These are phyloP conservation scores for Dinocampus coccinellae DNA, from an alignment of 2,888 invertebrate genomes.

Conservation along the genomic window DNA sequence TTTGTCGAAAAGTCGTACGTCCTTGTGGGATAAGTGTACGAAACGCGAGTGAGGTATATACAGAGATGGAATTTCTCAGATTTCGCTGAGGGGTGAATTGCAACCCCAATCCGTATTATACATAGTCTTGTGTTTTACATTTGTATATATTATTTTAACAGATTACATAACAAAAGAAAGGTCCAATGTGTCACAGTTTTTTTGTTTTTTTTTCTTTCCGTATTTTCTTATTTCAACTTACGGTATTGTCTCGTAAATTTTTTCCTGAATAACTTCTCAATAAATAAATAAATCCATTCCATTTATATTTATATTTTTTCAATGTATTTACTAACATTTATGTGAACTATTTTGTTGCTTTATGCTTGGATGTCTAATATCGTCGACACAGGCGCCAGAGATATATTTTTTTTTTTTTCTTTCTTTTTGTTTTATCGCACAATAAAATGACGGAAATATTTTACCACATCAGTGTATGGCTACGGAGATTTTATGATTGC, in stretches of 20 bases:
- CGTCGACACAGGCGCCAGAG: too few species aligned
- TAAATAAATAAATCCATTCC: not conserved
- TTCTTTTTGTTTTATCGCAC: not conserved
- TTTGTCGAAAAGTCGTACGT: constrained; percentile 2
- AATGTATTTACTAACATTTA: not conserved
- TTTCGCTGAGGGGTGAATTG: not conserved
- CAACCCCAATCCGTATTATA: not conserved
- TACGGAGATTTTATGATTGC: not conserved
- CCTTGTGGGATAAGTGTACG: not conserved
- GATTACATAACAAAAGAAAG: not conserved
- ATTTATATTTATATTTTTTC: not conserved
- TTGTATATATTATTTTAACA: too few species aligned
- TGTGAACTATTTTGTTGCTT: too few species aligned
- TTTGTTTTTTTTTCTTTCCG: not conserved
- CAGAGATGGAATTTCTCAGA: not conserved
- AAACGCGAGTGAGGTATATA: not conserved
- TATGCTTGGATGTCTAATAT: too few species aligned
- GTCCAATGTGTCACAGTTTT: too few species aligned
- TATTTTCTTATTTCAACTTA: not conserved
- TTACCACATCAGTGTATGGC: not conserved
- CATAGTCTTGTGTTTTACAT: not conserved
- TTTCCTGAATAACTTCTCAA: not conserved
- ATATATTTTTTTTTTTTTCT: too few species aligned
- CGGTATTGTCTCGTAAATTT: not conserved
- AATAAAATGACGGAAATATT: not conserved